Evolutionary conservation across 2,888 invertebrate genomes (phyloP).

Genomic region (Tenodera sinensis): DNA sequence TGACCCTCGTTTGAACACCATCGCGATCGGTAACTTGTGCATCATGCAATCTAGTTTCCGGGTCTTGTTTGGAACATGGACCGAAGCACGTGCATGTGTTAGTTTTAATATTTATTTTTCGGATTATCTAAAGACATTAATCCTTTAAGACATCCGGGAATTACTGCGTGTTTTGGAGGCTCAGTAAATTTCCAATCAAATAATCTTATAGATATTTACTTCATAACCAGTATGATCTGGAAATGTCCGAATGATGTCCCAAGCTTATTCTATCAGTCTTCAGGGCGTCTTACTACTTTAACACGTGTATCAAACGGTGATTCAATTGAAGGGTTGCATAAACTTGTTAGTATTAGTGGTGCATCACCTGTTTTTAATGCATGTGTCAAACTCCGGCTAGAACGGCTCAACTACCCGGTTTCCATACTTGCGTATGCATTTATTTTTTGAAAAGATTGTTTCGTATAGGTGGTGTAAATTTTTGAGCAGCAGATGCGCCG

Average conservation of each 20-base stretch:
- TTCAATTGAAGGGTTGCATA: too few relatives aligned
- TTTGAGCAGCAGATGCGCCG: too few relatives aligned
- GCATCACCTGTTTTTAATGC: too few relatives aligned
- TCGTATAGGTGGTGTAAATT: too few relatives aligned
- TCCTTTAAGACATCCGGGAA: neutral
- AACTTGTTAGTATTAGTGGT: too few relatives aligned
- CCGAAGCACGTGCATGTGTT: neutral
- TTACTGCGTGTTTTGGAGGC: neutral
- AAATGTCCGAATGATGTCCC: neutral
- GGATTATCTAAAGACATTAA: neutral
- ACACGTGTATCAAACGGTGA: neutral
- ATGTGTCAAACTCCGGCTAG: too few relatives aligned
- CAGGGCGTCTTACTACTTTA: neutral
- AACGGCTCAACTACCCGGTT: too few relatives aligned
- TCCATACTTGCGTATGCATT: too few relatives aligned
- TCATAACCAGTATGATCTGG: neutral
- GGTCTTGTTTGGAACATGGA: neutral
- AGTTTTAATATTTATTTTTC: neutral
- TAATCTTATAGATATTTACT: neutral
- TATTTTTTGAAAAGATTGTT: too few relatives aligned
- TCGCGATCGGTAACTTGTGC: too few relatives aligned
- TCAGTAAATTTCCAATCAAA: neutral
- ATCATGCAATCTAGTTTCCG: too few relatives aligned
- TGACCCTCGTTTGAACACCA: too few relatives aligned
- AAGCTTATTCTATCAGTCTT: neutral